phyloP scores from a whole-genome alignment of 2,888 invertebrate genomes.

The Drosophila suboccidentalis region DNA sequence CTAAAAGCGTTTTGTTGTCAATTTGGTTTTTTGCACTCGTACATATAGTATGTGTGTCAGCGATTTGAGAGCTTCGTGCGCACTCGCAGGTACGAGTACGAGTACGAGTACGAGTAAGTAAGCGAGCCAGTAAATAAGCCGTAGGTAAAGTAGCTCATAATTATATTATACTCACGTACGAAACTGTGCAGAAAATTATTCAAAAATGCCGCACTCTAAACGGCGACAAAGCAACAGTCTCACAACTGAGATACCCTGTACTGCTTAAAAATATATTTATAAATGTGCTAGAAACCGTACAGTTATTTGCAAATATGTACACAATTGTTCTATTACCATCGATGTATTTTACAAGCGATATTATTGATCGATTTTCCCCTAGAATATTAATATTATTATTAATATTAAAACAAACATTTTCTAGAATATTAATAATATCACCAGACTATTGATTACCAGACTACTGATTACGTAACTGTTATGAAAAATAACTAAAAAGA shows the following conservation, averaged over 20 bases:
- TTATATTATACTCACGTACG: slow-evolving; percentile 78
- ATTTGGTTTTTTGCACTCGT: slow-evolving; percentile 23
- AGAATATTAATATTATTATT: not conserved
- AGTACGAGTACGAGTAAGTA: slow-evolving; percentile 32
- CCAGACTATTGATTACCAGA: no score
- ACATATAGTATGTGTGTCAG: slow-evolving; percentile 51
- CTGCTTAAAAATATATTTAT: not conserved
- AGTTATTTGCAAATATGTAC: not conserved
- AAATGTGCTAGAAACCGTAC: not conserved
- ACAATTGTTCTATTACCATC: not conserved
- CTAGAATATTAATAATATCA: not conserved
- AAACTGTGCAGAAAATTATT: slow-evolving; percentile 71
- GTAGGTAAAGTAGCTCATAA: slow-evolving; percentile 75
- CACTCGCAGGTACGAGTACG: not conserved
- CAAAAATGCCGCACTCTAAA: slow-evolving; percentile 27
- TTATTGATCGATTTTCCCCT: not conserved
- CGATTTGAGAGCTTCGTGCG: slow-evolving; percentile 47
- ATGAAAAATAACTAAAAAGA: no score
- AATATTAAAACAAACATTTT: no score
- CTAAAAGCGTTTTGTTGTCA: slow-evolving; percentile 47
- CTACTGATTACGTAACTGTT: no score
- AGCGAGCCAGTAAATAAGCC: slow-evolving; percentile 67
- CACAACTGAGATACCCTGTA: slow-evolving; percentile 35
- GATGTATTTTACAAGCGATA: not conserved
- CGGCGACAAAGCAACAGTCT: slow-evolving; percentile 32